A percentile compares a stretch with the other conserved stretches of the same genome.
These are phyloP conservation scores for Tanypteryx hageni DNA, from an alignment of 2,888 invertebrate species.

Conservation along the genomic window DNA sequence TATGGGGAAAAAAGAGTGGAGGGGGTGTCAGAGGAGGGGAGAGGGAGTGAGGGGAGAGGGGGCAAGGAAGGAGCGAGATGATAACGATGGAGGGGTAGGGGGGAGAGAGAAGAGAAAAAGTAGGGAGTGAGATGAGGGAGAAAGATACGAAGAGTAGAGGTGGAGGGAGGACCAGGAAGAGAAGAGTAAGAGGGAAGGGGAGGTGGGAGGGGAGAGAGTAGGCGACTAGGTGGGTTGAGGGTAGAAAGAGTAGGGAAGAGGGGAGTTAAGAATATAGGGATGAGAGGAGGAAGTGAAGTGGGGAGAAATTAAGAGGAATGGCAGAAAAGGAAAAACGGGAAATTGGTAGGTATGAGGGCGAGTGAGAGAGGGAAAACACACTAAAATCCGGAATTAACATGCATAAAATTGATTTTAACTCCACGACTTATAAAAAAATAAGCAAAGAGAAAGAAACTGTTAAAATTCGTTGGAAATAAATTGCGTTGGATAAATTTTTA, in stretches of 20 bases:
- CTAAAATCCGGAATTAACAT: no score
- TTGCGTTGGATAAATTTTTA: no score
- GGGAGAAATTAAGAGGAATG: neutral
- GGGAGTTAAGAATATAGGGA: neutral
- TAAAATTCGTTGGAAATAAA: no score
- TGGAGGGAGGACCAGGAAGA: neutral
- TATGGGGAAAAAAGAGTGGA: slow-evolving; percentile 65
- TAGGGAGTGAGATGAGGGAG: neutral
- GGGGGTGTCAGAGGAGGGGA: neutral
- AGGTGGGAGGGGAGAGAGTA: neutral
- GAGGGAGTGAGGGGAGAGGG: slow-evolving; percentile 62
- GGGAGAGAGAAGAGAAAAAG: neutral
- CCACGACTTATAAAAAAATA: no score
- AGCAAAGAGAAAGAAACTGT: no score
- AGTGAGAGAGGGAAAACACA: no score
- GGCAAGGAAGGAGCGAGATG: slow-evolving; percentile 66
- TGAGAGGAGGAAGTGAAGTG: neutral
- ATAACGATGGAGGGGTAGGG: neutral
- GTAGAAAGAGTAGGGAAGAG: neutral
- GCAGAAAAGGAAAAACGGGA: neutral
- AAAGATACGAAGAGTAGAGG: neutral
- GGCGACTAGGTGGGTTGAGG: neutral
- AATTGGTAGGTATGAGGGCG: no score
- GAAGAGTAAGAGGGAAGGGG: neutral
- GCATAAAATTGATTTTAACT: no score